A percentile compares a stretch with the other conserved stretches of the same genome.
Evolutionary conservation across 2,888 invertebrate species (phyloP).

Genomic region (Mesorhabditis sp.): DNA sequence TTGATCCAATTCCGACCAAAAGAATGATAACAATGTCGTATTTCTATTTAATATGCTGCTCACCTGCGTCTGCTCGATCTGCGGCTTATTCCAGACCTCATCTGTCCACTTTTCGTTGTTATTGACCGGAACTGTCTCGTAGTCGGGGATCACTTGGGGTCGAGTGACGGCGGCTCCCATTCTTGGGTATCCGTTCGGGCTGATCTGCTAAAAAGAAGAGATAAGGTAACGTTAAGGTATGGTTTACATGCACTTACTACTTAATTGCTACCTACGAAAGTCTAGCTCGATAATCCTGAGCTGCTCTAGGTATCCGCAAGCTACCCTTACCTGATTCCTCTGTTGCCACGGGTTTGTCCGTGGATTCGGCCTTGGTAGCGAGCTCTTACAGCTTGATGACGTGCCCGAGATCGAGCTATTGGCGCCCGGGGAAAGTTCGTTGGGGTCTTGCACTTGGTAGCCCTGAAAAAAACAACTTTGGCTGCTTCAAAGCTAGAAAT

Average conservation of each 20-base stretch:
- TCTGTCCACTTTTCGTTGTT: not conserved
- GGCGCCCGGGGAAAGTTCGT: conserved; percentile 4
- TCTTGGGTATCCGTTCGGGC: not conserved
- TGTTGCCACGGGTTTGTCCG: not conserved
- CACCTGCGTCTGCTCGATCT: not conserved
- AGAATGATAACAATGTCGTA: not conserved
- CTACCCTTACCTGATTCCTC: not conserved
- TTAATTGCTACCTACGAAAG: not conserved
- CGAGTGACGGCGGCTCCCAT: conserved; percentile 2
- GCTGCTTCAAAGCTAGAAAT: too few relatives aligned
- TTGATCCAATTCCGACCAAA: not conserved
- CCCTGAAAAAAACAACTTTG: not conserved
- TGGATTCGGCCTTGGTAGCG: conserved; percentile 9
- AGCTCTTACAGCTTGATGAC: conserved; percentile 13
- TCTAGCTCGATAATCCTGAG: not conserved
- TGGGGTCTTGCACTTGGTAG: conserved; percentile 8
- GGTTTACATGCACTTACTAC: too few relatives aligned
- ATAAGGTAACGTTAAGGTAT: not conserved
- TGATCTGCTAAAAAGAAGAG: not conserved
- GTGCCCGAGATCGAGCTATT: conserved; percentile 10
- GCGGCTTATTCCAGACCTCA: not conserved
- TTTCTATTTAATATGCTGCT: not conserved
- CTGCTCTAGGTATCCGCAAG: not conserved
- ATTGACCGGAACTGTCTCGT: not conserved
- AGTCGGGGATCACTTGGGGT: not conserved